These are phyloP conservation scores for Mythimna ferrago DNA, from an alignment of 2,888 invertebrate genomes.

Conservation along the genomic window DNA sequence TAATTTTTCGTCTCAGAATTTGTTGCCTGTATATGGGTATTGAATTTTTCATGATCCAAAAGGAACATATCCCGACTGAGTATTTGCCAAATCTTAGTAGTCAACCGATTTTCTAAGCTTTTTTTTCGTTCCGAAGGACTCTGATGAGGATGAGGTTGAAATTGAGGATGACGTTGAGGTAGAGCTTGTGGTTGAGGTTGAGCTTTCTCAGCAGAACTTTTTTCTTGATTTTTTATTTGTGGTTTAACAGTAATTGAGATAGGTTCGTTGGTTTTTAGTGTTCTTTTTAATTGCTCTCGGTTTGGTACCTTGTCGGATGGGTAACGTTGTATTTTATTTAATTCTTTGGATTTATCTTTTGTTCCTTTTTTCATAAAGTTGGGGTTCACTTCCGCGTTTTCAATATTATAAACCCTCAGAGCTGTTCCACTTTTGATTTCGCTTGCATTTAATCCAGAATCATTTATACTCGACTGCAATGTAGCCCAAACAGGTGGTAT, in stretches of 20 bases:
- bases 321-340: slow-evolving; percentile 12
- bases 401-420: slow-evolving; percentile 46
- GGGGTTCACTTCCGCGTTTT: slow-evolving; percentile 37
- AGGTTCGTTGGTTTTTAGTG: slow-evolving; percentile 10
- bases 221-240: slow-evolving; percentile 17
- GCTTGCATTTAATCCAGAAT: background rate
- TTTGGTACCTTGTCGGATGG: background rate
- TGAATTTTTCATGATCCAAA: slow-evolving; percentile 37
- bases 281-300: slow-evolving; percentile 17
- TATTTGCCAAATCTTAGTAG: slow-evolving; percentile 52
- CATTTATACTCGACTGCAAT: background rate
- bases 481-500: background rate
- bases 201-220: slow-evolving; percentile 12
- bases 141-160: too few relatives aligned
- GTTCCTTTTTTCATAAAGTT: slow-evolving; percentile 17
- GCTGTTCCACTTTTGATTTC: slow-evolving; percentile 38
- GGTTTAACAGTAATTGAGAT: background rate
- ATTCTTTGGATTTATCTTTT: slow-evolving; percentile 18
- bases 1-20: slow-evolving; percentile 49
- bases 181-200: background rate
- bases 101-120: slow-evolving; percentile 43
- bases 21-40: slow-evolving; percentile 42
- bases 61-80: slow-evolving; percentile 41
- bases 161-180: background rate
- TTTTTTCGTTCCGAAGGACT: slow-evolving; percentile 11